Evolutionary conservation across 2,113 vertebrate genomes (phyloP), one percentile per base, ranked within the genome.

Genomic region (Nestor notabilis): DNA sequence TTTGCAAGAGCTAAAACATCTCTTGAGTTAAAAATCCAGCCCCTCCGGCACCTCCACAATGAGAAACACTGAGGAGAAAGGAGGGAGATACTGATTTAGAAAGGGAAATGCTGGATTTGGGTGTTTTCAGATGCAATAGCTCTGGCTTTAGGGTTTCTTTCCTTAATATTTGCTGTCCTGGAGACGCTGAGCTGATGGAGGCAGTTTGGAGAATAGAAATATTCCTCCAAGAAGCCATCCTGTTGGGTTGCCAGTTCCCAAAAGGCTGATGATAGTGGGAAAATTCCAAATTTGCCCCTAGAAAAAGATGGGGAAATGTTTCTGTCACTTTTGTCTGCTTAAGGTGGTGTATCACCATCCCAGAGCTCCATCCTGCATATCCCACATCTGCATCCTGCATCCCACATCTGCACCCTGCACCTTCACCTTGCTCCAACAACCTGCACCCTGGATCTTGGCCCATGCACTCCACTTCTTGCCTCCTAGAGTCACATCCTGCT

Each of bases 1-100:
- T 96, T 83, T 89, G 87, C 31, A 28, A 72, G 83, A 86, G 76
- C 72, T 68, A 17, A 95, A 91, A 47, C 63, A 49, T 53, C 87
- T 76, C 80, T 56, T 0, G 17, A 49, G 31, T 56, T 39, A 44
- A 79, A 90, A 86, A 49, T 35, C 55, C 89, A 82, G 41, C 35
- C 89, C 86, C 89, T 63, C 37, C 2, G 11, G 78, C 86, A 82
- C 74, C 82, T 94, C 65, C 25, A 10, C 14, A 13, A 25, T 2
- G 87, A n/a, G 79, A 71, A 79, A 35, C 0, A 4, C 13, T 6
- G 8, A 49, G 70, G 37, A 72, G 71, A 68, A 72, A 72, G 18
- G 56, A 68, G 25, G 37, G 46, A 83, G 83, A 61, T 1, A 1
- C 19, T 0, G 11, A 17, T 55, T 68, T n/a, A 14, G 53, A 5